Percentiles rank a stretch among this genome's conserved stretches.
These are phyloP conservation scores for Anaspis maculata DNA, from an alignment of 2,888 invertebrate genomes.

Conservation along the genomic window DNA sequence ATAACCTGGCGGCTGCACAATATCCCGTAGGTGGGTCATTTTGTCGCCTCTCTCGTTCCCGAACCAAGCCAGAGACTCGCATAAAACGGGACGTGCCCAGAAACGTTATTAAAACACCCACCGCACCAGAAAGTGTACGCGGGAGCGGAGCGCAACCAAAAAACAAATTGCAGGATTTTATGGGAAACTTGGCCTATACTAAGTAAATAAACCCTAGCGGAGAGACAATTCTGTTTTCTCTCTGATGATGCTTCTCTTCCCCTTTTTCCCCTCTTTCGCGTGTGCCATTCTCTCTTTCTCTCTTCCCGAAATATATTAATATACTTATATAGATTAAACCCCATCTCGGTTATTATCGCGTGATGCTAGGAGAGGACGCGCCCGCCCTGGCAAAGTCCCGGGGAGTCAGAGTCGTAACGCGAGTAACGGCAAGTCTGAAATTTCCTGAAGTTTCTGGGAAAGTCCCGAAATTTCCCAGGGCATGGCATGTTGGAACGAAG, in stretches of 20 bases:
- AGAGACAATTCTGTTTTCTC: too few relatives aligned
- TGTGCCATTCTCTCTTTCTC: too few relatives aligned
- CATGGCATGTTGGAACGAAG: constrained; percentile 6
- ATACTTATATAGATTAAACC: background rate
- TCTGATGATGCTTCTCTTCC: too few relatives aligned
- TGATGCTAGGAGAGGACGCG: too few relatives aligned
- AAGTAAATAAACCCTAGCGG: too few relatives aligned
- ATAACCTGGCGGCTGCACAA: constrained; percentile 3
- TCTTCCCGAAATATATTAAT: background rate
- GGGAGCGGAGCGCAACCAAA: constrained; percentile 4
- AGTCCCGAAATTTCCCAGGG: background rate
- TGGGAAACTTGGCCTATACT: background rate
- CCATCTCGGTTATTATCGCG: background rate
- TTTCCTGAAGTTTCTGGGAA: background rate
- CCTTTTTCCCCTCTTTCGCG: too few relatives aligned
- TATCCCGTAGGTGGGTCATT: constrained; percentile 7
- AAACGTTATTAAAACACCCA: constrained; percentile 8
- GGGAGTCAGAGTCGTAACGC: too few relatives aligned
- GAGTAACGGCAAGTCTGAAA: background rate
- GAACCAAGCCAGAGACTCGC: too few relatives aligned
- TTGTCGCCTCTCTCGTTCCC: constrained; percentile 8
- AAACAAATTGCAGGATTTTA: constrained; percentile 7
- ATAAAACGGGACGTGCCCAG: constrained; percentile 12
- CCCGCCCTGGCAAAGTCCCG: too few relatives aligned
- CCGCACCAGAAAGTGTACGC: constrained; percentile 1